Evolutionary conservation across 1,140 invertebrate genomes (phyloP), one percentile per base, ranked within the genome.

Genomic region (Amphibalanus amphitrite): DNA sequence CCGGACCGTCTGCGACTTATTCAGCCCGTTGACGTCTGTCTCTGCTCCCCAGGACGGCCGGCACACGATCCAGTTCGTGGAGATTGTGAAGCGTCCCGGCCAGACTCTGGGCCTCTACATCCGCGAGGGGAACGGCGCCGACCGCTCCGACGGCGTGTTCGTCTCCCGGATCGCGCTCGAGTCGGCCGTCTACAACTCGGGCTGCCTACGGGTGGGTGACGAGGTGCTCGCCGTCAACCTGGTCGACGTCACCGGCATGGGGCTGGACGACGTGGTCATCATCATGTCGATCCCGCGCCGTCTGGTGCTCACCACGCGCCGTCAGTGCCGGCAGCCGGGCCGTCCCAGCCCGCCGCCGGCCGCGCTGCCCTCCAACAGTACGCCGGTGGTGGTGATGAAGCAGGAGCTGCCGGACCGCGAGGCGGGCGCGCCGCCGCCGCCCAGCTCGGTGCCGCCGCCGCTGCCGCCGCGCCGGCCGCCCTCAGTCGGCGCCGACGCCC

Each of bases 31-130:
- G n/a, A n/a, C n/a, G n/a, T n/a, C n/a, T n/a, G n/a, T n/a, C n/a
- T n/a, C n/a, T n/a, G n/a, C n/a, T n/a, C n/a, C n/a, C n/a, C 82
- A 92, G 87, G 90, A 90, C 82, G 83, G 86, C 33, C 88, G 90
- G 75, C 87, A 90, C 79, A 85, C 88, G 75, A 90, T 95, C 69
- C 90, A 97, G 81, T 90, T 98, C 78, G 94, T 99, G 74, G 97
- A 99, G 83, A 98, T 99, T 78, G 95, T 99, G 73, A 99, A 99
- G 82, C 86, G 96, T 76, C 97, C 97, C 1, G 97, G 96, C 29
- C 97, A 99, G 82, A 98, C 95, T 10, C 84, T 99, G 70, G 97
- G 97, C 67, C 86, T 99, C 71, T 99, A 99, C 79, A 97, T 99
- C 77, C 85, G 97, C 33, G 95, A 98, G 82, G 95, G 95, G 28